Conservation (phyloP, 2,888 invertebrate species). For the Metacarcinus magister region DNA sequence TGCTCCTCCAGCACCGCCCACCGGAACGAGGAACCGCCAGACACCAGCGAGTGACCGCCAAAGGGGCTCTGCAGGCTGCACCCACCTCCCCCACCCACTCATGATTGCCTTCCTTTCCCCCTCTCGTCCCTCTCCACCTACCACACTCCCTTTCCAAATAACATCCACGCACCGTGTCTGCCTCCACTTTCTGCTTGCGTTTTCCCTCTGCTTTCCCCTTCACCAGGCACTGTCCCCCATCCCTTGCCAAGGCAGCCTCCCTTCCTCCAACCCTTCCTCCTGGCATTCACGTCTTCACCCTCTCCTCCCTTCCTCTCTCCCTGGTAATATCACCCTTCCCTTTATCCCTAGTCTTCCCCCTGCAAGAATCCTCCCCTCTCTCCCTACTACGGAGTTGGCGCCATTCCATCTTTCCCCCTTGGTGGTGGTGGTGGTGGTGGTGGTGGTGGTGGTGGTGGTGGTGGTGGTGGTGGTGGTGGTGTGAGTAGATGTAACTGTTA, state of each 20-base stretch:
- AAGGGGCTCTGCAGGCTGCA: not conserved
- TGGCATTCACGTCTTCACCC: conserved; percentile 1
- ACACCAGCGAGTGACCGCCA: not conserved
- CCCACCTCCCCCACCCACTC: not conserved
- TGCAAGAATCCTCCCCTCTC: not conserved
- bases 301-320: not conserved
- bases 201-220: not conserved
- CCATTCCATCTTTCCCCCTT: not conserved
- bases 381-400: not conserved
- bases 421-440: not conserved
- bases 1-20: conserved; percentile 41
- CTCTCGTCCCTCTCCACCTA: not conserved
- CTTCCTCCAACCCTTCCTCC: not conserved
- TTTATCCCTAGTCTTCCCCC: not conserved
- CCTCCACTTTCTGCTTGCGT: too few species aligned
- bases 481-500: too few species aligned
- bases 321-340: not conserved
- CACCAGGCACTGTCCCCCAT: not conserved
- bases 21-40: conserved; percentile 36
- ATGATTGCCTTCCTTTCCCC: not conserved
- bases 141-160: not conserved
- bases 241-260: not conserved
- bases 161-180: too few species aligned
- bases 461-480: not conserved
- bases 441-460: not conserved